Evolutionary conservation across 2,888 invertebrate species (phyloP).

Genomic region (Lucinisca nassula): DNA sequence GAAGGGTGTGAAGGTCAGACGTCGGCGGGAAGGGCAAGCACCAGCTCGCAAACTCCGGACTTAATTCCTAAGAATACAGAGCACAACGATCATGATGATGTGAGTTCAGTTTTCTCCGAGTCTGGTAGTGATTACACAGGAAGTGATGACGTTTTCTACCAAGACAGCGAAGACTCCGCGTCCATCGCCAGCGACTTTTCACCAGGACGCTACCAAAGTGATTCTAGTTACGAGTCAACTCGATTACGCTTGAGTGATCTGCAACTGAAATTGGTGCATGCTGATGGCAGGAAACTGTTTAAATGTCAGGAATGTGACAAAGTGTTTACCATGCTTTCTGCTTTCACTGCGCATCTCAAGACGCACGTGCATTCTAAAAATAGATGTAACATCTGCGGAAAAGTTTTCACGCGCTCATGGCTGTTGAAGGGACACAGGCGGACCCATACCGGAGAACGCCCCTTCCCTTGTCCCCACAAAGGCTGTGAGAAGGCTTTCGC

Average conservation of each 20-base stretch:
- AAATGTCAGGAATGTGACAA: conserved; percentile 81
- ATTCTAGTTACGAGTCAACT: background rate
- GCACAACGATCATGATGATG: background rate
- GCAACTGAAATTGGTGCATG: conserved; percentile 32
- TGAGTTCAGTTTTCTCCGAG: background rate
- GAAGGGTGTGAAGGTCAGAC: background rate
- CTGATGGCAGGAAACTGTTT: conserved; percentile 38
- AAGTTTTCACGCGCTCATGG: conserved; percentile 86
- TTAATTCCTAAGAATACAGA: background rate
- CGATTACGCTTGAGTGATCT: conserved; percentile 1
- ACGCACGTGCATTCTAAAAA: conserved; percentile 80
- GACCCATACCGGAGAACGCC: conserved; percentile 87
- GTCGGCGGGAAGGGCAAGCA: background rate
- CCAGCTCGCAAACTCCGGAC: background rate
- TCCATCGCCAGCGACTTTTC: conserved; percentile 11
- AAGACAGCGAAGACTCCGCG: conserved; percentile 32
- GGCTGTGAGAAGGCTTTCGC: conserved; percentile 86
- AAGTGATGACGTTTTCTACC: background rate
- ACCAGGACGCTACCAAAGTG: background rate
- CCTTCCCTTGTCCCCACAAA: conserved; percentile 82
- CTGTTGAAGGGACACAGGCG: conserved; percentile 87
- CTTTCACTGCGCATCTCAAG: conserved; percentile 77
- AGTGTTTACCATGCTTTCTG: conserved; percentile 74
- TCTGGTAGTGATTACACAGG: background rate
- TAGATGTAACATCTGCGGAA: conserved; percentile 84